A percentile compares a stretch with the other conserved stretches of the same genome.
Conservation (phyloP, 2,888 invertebrate species). For the Antitype chi region DNA sequence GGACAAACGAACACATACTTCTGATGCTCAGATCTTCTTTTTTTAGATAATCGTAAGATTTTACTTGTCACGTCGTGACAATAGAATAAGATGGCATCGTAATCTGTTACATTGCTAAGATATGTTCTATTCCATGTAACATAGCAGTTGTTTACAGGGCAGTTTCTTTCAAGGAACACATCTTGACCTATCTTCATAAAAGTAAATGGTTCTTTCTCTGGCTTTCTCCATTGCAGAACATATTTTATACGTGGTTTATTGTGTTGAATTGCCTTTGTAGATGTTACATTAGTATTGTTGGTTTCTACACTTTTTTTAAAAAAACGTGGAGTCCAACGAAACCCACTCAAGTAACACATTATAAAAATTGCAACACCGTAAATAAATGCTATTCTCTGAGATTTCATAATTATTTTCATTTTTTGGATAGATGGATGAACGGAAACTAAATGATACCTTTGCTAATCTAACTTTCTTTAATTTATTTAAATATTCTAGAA, state of each 20-base stretch:
- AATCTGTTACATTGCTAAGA: slow-evolving; percentile 23
- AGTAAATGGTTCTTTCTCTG: slow-evolving; percentile 17
- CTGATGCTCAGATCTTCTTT: slow-evolving; percentile 33
- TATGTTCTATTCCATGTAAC: slow-evolving; percentile 44
- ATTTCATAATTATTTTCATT: slow-evolving; percentile 23
- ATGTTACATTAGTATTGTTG: background rate
- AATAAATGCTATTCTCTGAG: slow-evolving; percentile 11
- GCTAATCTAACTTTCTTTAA: too few relatives aligned
- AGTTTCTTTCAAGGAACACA: slow-evolving; percentile 29
- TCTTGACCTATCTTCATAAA: slow-evolving; percentile 42
- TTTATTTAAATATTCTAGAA: background rate
- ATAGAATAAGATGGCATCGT: slow-evolving; percentile 44
- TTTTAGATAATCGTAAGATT: slow-evolving; percentile 20
- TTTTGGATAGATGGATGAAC: background rate
- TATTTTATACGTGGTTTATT: slow-evolving; percentile 37
- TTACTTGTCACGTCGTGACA: background rate
- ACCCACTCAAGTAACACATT: slow-evolving; percentile 21
- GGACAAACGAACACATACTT: slow-evolving; percentile 63
- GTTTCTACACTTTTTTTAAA: background rate
- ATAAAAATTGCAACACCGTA: slow-evolving; percentile 27
- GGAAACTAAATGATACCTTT: background rate
- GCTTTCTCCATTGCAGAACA: slow-evolving; percentile 46
- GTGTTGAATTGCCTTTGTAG: background rate
- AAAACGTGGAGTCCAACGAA: background rate
- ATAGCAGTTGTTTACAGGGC: slow-evolving; percentile 44